A percentile compares a stretch with the other conserved stretches of the same genome.
Evolutionary conservation across 92 coral and sea anemone genomes (phyloP).

Genomic region (Palythoa grandiflora): DNA sequence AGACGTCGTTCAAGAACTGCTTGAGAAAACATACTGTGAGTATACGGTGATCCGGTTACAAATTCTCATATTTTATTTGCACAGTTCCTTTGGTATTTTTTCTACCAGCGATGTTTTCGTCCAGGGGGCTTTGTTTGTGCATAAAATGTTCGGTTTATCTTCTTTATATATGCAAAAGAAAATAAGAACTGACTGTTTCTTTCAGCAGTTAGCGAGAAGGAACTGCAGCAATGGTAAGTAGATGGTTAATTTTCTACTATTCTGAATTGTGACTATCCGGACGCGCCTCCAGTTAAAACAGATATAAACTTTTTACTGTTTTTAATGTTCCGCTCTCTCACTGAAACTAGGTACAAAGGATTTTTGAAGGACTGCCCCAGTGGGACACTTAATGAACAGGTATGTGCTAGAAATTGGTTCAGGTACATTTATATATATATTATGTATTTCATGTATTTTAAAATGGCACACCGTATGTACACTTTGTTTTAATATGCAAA

Average conservation of each 20-base stretch:
- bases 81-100: background rate
- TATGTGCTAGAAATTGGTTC: conserved; percentile 15
- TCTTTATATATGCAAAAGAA: background rate
- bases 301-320: too few relatives aligned
- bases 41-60: background rate
- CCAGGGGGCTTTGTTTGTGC: background rate
- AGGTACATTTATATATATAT: background rate
- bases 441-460: background rate
- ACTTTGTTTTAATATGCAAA: background rate
- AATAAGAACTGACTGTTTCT: conserved; percentile 22
- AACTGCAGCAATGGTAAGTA: conserved; percentile 94
- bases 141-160: background rate
- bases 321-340: too few relatives aligned
- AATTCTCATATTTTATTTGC: conserved; percentile 14
- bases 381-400: conserved; percentile 92
- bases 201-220: conserved; percentile 92
- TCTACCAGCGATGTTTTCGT: background rate
- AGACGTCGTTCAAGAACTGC: conserved; percentile 89
- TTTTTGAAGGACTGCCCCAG: conserved; percentile 95
- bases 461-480: background rate
- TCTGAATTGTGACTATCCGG: background rate
- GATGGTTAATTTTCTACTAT: conserved; percentile 19
- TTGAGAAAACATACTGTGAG: conserved; percentile 96
- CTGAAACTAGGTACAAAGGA: conserved; percentile 85
- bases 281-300: background rate